Percentiles rank a stretch among this genome's conserved stretches.
Conservation (phyloP, 2,888 invertebrate genomes). For the Lithophane leautieri region DNA sequence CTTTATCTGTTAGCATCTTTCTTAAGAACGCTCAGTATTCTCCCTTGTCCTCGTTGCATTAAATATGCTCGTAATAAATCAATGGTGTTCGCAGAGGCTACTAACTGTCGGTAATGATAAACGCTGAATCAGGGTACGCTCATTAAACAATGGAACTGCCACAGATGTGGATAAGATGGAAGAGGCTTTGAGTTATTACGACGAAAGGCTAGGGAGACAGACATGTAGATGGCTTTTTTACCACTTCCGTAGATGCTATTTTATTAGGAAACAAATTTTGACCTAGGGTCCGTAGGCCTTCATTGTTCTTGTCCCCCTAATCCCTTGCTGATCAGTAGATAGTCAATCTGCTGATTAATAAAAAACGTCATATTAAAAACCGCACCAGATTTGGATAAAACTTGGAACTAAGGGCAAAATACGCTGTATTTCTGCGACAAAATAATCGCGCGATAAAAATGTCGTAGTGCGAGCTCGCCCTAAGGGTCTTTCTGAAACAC, state of each 20-base stretch:
- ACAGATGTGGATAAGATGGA: slow-evolving; percentile 25
- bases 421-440: no score
- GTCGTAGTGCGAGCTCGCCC: no score
- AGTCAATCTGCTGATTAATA: not conserved
- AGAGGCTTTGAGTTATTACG: slow-evolving; percentile 1
- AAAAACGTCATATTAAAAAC: not conserved
- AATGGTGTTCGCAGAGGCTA: slow-evolving; percentile 48
- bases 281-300: no score
- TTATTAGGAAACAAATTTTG: not conserved
- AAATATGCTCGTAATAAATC: slow-evolving; percentile 54
- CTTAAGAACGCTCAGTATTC: not conserved
- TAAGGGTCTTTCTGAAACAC: no score
- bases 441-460: no score
- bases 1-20: not conserved
- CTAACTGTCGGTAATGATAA: slow-evolving; percentile 66
- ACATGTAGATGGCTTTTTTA: not conserved
- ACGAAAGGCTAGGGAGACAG: not conserved
- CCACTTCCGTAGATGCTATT: not conserved
- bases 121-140: slow-evolving; percentile 70
- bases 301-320: not conserved
- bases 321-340: not conserved
- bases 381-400: not conserved
- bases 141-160: slow-evolving; percentile 59
- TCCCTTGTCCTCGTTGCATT: slow-evolving; percentile 39
- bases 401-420: not conserved